Evolutionary conservation across 2,888 invertebrate species (phyloP), one percentile per base, ranked within the genome.

Genomic region (Geophilus truncorum): DNA sequence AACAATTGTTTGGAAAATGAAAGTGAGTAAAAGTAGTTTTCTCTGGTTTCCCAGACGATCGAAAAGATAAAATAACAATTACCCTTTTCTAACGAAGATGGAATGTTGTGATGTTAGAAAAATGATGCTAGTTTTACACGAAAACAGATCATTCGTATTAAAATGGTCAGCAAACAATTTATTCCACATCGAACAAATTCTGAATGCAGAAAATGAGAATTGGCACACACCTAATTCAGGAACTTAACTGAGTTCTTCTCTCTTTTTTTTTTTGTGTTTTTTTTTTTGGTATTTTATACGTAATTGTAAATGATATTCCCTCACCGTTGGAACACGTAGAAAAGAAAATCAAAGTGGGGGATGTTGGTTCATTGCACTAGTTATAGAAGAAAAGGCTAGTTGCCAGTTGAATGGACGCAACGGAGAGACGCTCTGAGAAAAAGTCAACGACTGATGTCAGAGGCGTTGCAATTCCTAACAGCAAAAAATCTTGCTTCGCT

Each of bases 401-500:
- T 62, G 57, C 57, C 57, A 23, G 57, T 62, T 62, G 57, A 62
- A 62, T 62, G 57, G 57, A 62, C 57, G 57, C 57, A 62, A 62
- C 57, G 57, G 57, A 62, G 57, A 62, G 57, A 62, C 57, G 40
- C 40, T 40, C 40, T 40, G 57, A 62, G 57, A 62, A 62, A 62
- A 62, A 21, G 57, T 62, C 57, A 62, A 34, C 34, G 34, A 34
- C 34, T 7, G 5, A 4, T 9, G 4, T 5, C 57, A 62, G 57
- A 62, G 57, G 57, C 57, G 57, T 18, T 62, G 57, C 57, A 23
- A 40, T 62, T 62, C n/a, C 21, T 62, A n/a, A n/a, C n/a, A n/a
- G n/a, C n/a, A n/a, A n/a, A n/a, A n/a, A n/a, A n/a, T n/a, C n/a
- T n/a, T n/a, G n/a, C n/a, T n/a, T n/a, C n/a, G n/a, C n/a, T n/a